Base-by-base conservation (phyloP, 1,140 invertebrate species). In the Bombus waltoni region DNA sequence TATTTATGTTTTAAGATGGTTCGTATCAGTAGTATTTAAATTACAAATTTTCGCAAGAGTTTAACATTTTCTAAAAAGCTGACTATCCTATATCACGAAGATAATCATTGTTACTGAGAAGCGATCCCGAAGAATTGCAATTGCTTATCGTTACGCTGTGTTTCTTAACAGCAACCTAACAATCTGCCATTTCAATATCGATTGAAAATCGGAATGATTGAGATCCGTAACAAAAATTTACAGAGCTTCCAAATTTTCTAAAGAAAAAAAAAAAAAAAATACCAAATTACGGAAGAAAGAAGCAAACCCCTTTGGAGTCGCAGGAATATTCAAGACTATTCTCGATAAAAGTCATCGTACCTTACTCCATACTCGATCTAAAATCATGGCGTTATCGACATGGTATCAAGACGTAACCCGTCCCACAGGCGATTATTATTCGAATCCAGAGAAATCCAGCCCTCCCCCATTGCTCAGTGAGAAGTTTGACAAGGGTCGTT, bases 401-500 rank as follows among this genome's bases (percentile, higher is more conserved):
- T 11, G 35, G 35, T 25, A 68, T 68, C 66, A 79, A 85, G 76
- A 80, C 71, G 76, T 80, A 85, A 85, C 83, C 68, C 83, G 68
- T 85, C 57, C 42, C 32, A 53, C 32, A 68, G 62, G 38, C 68
- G 68, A 80, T 71, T 85, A 68, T 85, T 85, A 80, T 85, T 85
- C 42, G 77, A 57, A 85, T 65, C 76, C 68, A 65, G 68, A 79
- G 76, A 38, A 80, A 85, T 80, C 59, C 57, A 80, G 44, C 68
- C 76, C 68, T 18, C 22, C 28, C 4, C 18, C 53, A n/a, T 18
- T 28, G 28, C 59, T 57, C 76, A 42, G 57, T 42, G 68, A 38
- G 53, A 85, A 85, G 40, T 85, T 85, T 73, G 72, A 85, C 68
- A 85, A 85, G 83, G 83, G 77, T 85, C 68, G 76, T 85, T 85